Conservation (phyloP, 1,140 invertebrate genomes). For the Chironomus striatipennis region DNA sequence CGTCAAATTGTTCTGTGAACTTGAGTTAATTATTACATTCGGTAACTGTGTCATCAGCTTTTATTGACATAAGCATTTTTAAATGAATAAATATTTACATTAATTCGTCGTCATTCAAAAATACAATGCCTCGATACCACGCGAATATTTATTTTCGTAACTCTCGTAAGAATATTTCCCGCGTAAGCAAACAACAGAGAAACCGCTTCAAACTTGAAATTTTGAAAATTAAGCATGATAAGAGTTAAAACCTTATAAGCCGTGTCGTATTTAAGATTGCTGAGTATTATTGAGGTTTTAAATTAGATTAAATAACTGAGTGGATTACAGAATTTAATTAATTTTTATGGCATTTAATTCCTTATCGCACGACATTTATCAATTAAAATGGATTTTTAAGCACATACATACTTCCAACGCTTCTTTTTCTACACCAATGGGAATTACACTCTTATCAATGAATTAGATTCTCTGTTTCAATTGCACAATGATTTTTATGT, state of each 20-base stretch:
- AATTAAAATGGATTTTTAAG: slow-evolving; percentile 5
- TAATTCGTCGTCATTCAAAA: not conserved
- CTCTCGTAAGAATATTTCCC: no score
- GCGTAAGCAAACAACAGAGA: no score
- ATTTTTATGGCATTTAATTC: not conserved
- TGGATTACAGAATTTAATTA: not conserved
- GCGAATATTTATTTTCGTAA: not conserved
- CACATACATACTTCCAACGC: not conserved
- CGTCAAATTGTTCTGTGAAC: no score
- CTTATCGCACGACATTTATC: not conserved
- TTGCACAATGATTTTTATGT: not conserved
- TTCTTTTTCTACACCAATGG: not conserved
- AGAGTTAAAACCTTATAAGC: not conserved
- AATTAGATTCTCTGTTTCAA: slow-evolving; percentile 7
- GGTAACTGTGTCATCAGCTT: no score
- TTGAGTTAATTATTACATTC: no score
- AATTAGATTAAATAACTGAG: not conserved
- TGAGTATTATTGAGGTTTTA: not conserved
- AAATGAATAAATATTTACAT: not conserved
- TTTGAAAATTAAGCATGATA: not conserved
- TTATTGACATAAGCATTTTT: not conserved
- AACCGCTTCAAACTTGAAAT: no score
- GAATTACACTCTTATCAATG: not conserved
- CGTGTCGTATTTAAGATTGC: not conserved
- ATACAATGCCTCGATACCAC: no score